A percentile compares a stretch with the other conserved stretches of the same genome.
These are phyloP conservation scores for Asteroscopus sphinx DNA, from an alignment of 2,888 invertebrate genomes.

Conservation along the genomic window DNA sequence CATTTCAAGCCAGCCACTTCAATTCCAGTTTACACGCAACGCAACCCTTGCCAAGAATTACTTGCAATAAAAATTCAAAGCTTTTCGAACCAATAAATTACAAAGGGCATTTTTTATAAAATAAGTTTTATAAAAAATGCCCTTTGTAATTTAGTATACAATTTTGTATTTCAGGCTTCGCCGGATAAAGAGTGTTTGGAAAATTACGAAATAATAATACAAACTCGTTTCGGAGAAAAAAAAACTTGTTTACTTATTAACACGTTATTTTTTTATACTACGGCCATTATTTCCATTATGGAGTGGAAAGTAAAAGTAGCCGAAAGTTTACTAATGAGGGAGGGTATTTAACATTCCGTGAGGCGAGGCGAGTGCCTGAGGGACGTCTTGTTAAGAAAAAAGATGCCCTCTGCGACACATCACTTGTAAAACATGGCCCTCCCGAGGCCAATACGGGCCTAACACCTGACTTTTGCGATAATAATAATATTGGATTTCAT, in stretches of 20 bases:
- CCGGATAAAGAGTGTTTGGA: not conserved
- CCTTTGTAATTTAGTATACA: not conserved
- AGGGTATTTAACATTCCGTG: slow-evolving; percentile 77
- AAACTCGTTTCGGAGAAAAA: too few species aligned
- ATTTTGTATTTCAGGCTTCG: slow-evolving; percentile 13
- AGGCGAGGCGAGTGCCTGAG: slow-evolving; percentile 60
- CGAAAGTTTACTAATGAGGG: slow-evolving; percentile 68
- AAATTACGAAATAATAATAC: too few species aligned
- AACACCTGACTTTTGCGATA: slow-evolving; percentile 8
- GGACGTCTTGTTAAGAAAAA: slow-evolving; percentile 75
- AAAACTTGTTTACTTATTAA: not conserved
- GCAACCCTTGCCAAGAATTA: slow-evolving; percentile 51
- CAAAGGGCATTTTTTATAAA: slow-evolving; percentile 31
- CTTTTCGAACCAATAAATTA: slow-evolving; percentile 40
- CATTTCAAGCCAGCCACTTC: slow-evolving; percentile 79
- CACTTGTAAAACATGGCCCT: slow-evolving; percentile 71
- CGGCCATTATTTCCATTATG: slow-evolving; percentile 14
- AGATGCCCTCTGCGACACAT: slow-evolving; percentile 70
- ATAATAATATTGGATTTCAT: not conserved
- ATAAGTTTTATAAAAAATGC: too few species aligned
- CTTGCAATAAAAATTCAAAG: slow-evolving; percentile 50
- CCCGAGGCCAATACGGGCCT: slow-evolving; percentile 18
- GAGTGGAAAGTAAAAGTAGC: slow-evolving; percentile 44
- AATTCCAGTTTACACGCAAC: slow-evolving; percentile 79
- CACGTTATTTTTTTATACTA: slow-evolving; percentile 21